Evolutionary conservation across 2,888 invertebrate species (phyloP), one percentile per base, ranked within the genome.

Genomic region (Macrophya annulata): DNA sequence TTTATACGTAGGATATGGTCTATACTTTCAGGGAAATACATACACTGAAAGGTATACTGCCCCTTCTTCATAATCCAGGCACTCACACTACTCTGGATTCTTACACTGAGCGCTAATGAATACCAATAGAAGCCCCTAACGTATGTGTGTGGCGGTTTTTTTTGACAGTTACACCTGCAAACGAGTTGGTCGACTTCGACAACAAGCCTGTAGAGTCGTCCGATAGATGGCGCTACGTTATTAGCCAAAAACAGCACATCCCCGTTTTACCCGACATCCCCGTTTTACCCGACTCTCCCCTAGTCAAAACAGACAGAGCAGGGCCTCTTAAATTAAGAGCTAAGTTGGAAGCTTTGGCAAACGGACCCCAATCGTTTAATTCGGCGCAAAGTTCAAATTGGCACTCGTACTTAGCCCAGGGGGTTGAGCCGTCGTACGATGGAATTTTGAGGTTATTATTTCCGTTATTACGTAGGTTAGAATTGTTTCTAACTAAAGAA

Each of bases 1-100:
- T 40, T 37, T 40, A 72, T 71, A 71, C 71, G 71, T 71, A 71
- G 71, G 37, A 25, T 71, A 71, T 71, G 40, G 37, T 71, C 71
- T 71, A 40, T 71, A 71, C 71, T 71, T 37, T 31, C 40, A 71
- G 31, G 71, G 71, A 71, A 40, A 71, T 31, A 31, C 31, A 2
- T 65, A 65, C 65, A 65, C 8, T 65, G 65, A 2, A 65, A 65
- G 25, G 10, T 65, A 1, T 65, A 12, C 25, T 65, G 31, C 65
- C 65, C 31, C 8, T 65, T 65, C 65, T 25, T 65, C 65, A 21
- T 1, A 65, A 65, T 65, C 0, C 65, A 65, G 65, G 31, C 25
- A 65, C 12, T 17, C 51, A 17, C 51, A 55, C 51, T 4, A 17
- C 51, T 17, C 1, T 55, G 17, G 4, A 55, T 1, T 12, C 51